Evolutionary conservation across 2,888 invertebrate genomes (phyloP).

Genomic region (Drosophila subquinaria): DNA sequence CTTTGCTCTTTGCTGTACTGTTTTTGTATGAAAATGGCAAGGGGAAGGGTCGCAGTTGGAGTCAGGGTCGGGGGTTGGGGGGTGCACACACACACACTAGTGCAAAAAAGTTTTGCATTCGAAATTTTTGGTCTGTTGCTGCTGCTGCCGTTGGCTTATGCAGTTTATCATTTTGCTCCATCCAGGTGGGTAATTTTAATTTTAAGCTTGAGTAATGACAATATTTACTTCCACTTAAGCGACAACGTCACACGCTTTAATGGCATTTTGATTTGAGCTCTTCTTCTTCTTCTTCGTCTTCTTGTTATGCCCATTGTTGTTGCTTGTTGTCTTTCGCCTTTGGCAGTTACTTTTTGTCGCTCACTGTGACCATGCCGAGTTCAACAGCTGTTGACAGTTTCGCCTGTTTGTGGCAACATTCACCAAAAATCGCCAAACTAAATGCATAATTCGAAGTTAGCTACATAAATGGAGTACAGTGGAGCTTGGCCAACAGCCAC

Average conservation of each 20-base stretch:
- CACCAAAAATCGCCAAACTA: constrained; percentile 12
- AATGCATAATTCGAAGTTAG: constrained; percentile 10
- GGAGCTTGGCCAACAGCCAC: background rate
- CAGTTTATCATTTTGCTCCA: constrained; percentile 81
- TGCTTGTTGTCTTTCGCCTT: constrained; percentile 12
- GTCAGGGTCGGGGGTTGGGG: constrained; percentile 3
- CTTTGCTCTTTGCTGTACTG: constrained; percentile 74
- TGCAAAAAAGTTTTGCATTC: constrained; percentile 78
- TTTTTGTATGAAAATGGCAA: constrained; percentile 16
- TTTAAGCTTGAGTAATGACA: constrained; percentile 84
- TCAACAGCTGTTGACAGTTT: constrained; percentile 58
- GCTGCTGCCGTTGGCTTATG: constrained; percentile 72
- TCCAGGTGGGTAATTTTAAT: constrained; percentile 81
- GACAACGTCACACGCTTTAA: constrained; percentile 79
- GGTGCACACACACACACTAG: constrained; percentile 45
- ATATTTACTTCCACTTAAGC: constrained; percentile 80
- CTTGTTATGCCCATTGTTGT: constrained; percentile 15
- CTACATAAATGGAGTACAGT: background rate
- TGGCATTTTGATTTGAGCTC: constrained; percentile 80
- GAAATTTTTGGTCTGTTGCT: constrained; percentile 75
- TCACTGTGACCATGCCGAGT: constrained; percentile 11
- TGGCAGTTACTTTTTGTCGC: constrained; percentile 38
- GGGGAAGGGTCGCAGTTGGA: background rate
- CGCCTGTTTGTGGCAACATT: constrained; percentile 23
- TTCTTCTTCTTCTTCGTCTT: constrained; percentile 27